Evolutionary conservation across 2,113 vertebrate genomes (phyloP).

Genomic region (Nettapus auritus): DNA sequence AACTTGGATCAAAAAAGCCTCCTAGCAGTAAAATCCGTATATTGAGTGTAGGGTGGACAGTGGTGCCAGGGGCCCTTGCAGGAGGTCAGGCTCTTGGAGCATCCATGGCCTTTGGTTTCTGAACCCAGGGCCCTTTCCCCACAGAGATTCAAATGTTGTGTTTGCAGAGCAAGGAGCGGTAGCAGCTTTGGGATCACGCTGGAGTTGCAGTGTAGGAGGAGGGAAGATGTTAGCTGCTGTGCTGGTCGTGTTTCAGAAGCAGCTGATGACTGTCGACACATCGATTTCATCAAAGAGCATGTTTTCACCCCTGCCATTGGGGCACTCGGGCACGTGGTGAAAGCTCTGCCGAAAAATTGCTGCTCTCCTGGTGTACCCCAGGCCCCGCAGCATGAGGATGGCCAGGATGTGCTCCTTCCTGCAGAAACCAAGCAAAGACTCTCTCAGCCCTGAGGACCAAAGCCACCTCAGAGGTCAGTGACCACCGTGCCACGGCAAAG

Average conservation of each 20-base stretch:
- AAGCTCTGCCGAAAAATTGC: not conserved
- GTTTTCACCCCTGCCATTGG: rapidly evolving
- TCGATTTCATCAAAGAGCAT: slow-evolving; percentile 52
- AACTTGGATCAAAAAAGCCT: not conserved
- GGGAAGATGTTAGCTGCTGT: not conserved
- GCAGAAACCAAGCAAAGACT: not conserved
- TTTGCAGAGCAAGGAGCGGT: not conserved
- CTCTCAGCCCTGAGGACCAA: rapidly evolving
- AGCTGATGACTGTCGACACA: not conserved
- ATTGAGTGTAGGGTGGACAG: rapidly evolving
- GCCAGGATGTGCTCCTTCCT: slow-evolving; percentile 61
- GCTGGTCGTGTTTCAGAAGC: slow-evolving; percentile 22
- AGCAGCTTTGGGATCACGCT: not conserved
- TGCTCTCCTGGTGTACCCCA: not conserved
- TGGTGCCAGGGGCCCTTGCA: not conserved
- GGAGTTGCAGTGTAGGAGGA: not conserved
- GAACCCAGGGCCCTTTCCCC: not conserved
- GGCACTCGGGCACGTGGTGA: rapidly evolving
- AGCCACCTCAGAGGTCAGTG: not conserved
- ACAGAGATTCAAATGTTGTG: not conserved
- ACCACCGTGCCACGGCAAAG: not conserved
- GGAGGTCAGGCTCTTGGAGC: not conserved
- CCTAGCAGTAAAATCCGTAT: not conserved
- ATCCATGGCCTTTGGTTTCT: not conserved
- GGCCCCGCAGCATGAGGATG: not conserved